phyloP scores from a whole-genome alignment of 2,888 invertebrate genomes.

The Cheilosia soror region DNA sequence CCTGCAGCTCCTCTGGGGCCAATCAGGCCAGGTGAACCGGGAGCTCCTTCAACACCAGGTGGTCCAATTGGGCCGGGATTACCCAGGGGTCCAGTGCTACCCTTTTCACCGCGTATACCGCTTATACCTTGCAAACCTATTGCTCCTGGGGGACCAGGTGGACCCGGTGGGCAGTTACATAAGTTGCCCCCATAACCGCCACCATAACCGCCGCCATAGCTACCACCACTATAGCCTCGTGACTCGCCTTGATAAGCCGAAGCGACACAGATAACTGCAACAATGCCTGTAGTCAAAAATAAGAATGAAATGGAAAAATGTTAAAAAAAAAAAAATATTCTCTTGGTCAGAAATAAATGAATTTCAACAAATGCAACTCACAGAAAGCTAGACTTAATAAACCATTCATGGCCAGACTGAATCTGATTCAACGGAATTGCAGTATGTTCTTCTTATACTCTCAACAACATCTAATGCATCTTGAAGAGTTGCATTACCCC shows the following conservation, averaged over 20 bases:
- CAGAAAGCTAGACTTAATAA: constrained; percentile 54
- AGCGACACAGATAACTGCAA: constrained; percentile 27
- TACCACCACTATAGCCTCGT: background rate
- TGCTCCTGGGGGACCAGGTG: constrained; percentile 55
- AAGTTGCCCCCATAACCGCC: background rate
- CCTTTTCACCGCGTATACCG: constrained; percentile 55
- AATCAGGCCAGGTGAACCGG: constrained; percentile 21
- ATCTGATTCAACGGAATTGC: constrained; percentile 34
- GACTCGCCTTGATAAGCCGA: background rate
- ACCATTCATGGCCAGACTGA: constrained; percentile 56
- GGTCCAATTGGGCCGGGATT: constrained; percentile 37
- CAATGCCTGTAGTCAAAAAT: constrained; percentile 24
- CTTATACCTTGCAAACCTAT: constrained; percentile 41
- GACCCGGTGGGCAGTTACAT: constrained; percentile 58
- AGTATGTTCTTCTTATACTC: constrained; percentile 57
- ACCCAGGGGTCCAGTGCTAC: constrained; percentile 24
- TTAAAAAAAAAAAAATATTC: background rate
- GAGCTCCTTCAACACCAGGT: constrained; percentile 69
- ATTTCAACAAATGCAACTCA: constrained; percentile 12
- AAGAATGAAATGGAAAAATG: background rate
- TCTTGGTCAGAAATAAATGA: background rate
- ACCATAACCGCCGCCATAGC: background rate
- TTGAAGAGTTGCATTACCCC: background rate
- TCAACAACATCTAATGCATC: constrained; percentile 2
- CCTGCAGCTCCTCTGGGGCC: constrained; percentile 74